These are phyloP conservation scores for Zaprionus vittiger DNA, from an alignment of 1,140 invertebrate genomes.

Conservation along the genomic window DNA sequence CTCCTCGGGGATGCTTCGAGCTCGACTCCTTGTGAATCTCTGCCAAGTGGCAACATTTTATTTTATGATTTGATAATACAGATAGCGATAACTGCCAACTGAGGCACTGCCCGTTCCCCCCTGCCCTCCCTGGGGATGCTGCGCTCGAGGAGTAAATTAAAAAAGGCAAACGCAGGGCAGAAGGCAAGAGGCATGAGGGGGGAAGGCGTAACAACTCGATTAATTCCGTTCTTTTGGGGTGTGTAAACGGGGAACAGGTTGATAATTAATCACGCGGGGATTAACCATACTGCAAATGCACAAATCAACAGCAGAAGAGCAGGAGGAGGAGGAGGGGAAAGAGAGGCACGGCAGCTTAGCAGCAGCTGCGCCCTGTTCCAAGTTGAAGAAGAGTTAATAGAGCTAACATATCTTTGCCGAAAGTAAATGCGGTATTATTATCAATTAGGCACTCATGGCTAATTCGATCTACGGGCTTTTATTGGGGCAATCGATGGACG, in stretches of 20 bases:
- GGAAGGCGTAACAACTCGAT: slow-evolving; percentile 37
- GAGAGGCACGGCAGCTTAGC: background rate
- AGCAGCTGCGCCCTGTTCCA: background rate
- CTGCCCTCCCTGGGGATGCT: slow-evolving; percentile 30
- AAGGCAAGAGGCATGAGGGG: background rate
- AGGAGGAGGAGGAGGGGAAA: background rate
- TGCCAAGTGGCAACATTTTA: slow-evolving; percentile 83
- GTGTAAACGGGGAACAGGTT: slow-evolving; percentile 50
- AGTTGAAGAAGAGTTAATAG: slow-evolving; percentile 64
- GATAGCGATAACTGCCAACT: slow-evolving; percentile 51
- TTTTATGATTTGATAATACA: slow-evolving; percentile 84
- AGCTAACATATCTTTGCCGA: slow-evolving; percentile 11
- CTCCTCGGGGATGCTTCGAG: slow-evolving; percentile 52
- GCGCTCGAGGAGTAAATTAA: slow-evolving; percentile 66
- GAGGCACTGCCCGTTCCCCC: no score
- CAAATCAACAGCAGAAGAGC: slow-evolving; percentile 62
- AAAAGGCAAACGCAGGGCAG: slow-evolving; percentile 45
- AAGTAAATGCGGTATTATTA: slow-evolving; percentile 74
- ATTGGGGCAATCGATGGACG: slow-evolving; percentile 14
- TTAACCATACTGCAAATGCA: slow-evolving; percentile 65
- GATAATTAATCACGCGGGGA: slow-evolving; percentile 82
- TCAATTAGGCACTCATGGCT: slow-evolving; percentile 69
- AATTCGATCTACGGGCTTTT: slow-evolving; percentile 50
- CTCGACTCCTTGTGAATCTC: slow-evolving; percentile 24
- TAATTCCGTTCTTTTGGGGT: slow-evolving; percentile 24